Conservation (phyloP, 2,797 vertebrate species). For the Phoeniculus purpureus region DNA sequence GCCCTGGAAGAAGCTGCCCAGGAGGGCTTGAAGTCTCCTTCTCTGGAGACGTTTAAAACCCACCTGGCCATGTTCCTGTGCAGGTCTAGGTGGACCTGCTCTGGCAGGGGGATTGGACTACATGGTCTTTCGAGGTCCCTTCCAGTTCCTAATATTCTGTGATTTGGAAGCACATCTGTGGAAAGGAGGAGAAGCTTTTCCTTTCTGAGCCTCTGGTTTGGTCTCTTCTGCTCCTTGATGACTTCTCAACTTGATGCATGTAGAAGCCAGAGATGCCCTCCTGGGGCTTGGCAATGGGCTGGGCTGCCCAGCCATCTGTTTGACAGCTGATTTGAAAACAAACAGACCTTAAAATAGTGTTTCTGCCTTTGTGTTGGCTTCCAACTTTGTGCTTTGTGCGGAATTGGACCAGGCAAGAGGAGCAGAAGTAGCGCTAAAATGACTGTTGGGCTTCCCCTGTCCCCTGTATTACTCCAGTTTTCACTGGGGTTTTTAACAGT, state of each 20-base stretch:
- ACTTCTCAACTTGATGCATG: neutral
- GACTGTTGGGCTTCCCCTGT: neutral
- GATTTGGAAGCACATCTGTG: conserved; percentile 27
- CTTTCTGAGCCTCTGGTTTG: neutral
- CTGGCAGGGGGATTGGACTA: too few species aligned
- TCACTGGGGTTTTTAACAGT: too few species aligned
- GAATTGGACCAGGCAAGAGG: neutral
- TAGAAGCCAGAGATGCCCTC: conserved; percentile 31
- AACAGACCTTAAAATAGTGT: conserved; percentile 50
- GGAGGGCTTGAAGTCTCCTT: too few species aligned
- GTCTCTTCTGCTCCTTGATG: neutral
- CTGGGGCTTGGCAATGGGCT: neutral
- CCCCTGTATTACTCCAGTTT: neutral
- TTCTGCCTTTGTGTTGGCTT: conserved; percentile 15
- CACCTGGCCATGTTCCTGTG: too few species aligned
- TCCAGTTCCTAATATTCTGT: too few species aligned
- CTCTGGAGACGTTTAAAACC: too few species aligned
- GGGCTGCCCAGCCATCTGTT: neutral
- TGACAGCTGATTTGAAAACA: conserved; percentile 25
- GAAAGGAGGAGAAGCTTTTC: conserved; percentile 1
- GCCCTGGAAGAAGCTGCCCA: too few species aligned
- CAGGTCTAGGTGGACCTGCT: too few species aligned
- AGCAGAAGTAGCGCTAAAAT: neutral
- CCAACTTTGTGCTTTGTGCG: neutral
- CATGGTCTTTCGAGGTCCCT: too few species aligned